Evolutionary conservation across 2,888 invertebrate genomes (phyloP), one percentile per base, ranked within the genome.

Genomic region (Crioceris asparagi): DNA sequence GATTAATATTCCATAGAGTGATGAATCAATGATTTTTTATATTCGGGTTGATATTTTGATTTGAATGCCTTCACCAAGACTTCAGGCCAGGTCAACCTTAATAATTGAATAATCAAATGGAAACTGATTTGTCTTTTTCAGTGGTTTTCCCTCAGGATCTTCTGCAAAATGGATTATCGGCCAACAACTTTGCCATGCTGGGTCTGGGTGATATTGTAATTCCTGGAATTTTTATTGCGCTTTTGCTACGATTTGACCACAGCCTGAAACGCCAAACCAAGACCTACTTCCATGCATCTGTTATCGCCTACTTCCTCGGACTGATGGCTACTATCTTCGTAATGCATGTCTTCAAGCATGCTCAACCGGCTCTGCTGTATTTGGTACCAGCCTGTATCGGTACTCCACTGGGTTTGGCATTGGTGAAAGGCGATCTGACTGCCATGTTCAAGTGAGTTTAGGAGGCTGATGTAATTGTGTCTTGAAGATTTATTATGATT

Each of bases 111-210:
- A n/a, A n/a, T n/a, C n/a, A n/a, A n/a, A n/a, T n/a, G n/a, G n/a
- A n/a, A n/a, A n/a, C n/a, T n/a, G n/a, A n/a, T n/a, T n/a, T n/a
- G n/a, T n/a, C 25, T 27, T 27, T 66, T 70, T 16, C 71, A 83
- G 85, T 99, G 72, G 91, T 98, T 36, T 99, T 98, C 64, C 98
- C 98, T 1, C 96, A 97, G 75, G 98, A 99, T 66, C 68, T 99
- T 38, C 70, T 98, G 23, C 84, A 90, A 54, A 87, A 90, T 57
- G 98, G 98, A 1, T 64, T 97, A 37, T 75, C 72, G 49, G 91
- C 87, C 2, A 84, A 77, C 51, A 96, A 98, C 69, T 94, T 96
- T 68, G 96, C 97, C 10, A 99, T 99, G 96, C 69, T 99, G 35
- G 98, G 98, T 1, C 76, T 99, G 8, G 98, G 98, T 3, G 98